Base-by-base conservation (phyloP, 2,888 invertebrate genomes). In the Netelia melanura region DNA sequence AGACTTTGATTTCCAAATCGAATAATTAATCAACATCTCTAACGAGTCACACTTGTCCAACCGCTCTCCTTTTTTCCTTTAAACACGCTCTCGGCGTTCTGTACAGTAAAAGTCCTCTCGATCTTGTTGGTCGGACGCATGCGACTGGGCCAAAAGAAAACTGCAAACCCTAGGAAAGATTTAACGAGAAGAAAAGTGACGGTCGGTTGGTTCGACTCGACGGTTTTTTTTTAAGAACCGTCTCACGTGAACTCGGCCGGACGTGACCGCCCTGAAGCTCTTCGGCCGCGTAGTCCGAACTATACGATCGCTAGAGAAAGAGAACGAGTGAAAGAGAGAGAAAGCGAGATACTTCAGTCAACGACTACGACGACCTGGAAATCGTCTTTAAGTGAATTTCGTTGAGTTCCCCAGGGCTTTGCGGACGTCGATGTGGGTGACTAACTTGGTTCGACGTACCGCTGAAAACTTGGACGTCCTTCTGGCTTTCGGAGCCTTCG, bases 311-410 rank as follows among this genome's bases (percentile, higher is more conserved):
- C 17, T n/a, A n/a, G 52, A 14, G 56, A 21, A 17, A 17, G 5
- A 5, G 21, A 38, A 44, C 38, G 56, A 25, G 14, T 25, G 58
- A 30, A 30, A 58, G n/a, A 38, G 44, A 58, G 25, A 10, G 58
- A 21, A 5, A 58, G 21, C 30, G 5, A 25, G 23, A 44, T 58
- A 44, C 65, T 67, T 64, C 25, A 67, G 77, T 81, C 81, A 81
- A 77, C 76, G 81, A 71, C 25, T 77, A 65, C 75, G 79, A 71
- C 79, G 76, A 80, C 72, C 83, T 84, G 84, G 81, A 83, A 86
- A 84, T 86, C 86, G 84, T 54, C 83, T 85, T 81, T 86, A 85
- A 85, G 83, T 85, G 81, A 87, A 87, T 85, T 86, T 85, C 62
- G 72, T 56, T 72, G 79, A 67, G 83, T 81, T 30, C 84, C 75